Conservation (phyloP, 2,888 invertebrate genomes). For the Geotrupes spiniger region DNA sequence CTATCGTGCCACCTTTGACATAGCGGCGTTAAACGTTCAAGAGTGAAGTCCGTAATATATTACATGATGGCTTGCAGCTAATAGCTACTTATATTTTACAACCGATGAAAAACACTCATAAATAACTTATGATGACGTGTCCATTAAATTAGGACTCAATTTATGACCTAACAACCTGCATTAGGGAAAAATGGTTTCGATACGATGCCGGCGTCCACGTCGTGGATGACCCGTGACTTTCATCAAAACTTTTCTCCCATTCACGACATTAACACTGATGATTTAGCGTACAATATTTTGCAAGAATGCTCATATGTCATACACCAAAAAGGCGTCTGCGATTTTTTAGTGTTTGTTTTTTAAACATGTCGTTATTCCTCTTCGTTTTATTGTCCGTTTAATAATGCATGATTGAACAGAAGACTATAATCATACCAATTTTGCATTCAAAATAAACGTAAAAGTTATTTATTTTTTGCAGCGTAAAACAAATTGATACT, state of each 20-base stretch:
- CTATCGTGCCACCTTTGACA: slow-evolving; percentile 29
- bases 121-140: slow-evolving; percentile 44
- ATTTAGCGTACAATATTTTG: slow-evolving; percentile 31
- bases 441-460: too few relatives aligned
- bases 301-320: slow-evolving; percentile 25
- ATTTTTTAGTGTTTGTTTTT: slow-evolving; percentile 21
- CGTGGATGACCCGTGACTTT: slow-evolving; percentile 1
- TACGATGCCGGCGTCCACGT: slow-evolving; percentile 11
- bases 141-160: slow-evolving; percentile 47
- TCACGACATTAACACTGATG: slow-evolving; percentile 24
- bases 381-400: slow-evolving; percentile 29
- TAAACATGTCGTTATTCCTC: slow-evolving; percentile 27
- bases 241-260: slow-evolving; percentile 13
- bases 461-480: too few relatives aligned
- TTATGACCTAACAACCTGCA: slow-evolving; percentile 41
- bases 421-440: slow-evolving; percentile 6
- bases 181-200: slow-evolving; percentile 39
- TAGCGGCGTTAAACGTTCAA: slow-evolving; percentile 31
- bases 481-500: too few relatives aligned
- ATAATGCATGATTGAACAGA: slow-evolving; percentile 17
- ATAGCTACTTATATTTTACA: slow-evolving; percentile 48
- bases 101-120: slow-evolving; percentile 43
- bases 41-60: slow-evolving; percentile 27
- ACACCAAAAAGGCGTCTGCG: slow-evolving; percentile 23
- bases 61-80: slow-evolving; percentile 35